These are phyloP conservation scores for Euthynnus affinis DNA, from an alignment of 2,797 vertebrate species.

Conservation along the genomic window DNA sequence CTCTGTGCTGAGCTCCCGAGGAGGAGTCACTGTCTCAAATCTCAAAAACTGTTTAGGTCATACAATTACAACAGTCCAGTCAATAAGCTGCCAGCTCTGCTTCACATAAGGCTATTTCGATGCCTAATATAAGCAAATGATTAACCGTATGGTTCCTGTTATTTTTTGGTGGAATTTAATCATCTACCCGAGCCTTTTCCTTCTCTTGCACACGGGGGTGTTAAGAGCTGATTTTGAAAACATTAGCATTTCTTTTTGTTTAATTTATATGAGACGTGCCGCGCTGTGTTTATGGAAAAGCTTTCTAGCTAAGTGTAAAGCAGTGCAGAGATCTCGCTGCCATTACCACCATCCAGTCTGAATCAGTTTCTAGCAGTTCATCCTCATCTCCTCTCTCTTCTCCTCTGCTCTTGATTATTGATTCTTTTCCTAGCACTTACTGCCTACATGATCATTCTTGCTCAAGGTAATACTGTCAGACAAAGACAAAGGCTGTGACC, in stretches of 20 bases:
- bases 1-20: constrained; percentile 24
- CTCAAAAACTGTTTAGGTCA: constrained; percentile 1
- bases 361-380: constrained; percentile 6
- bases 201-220: neutral
- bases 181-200: neutral
- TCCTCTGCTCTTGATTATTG: constrained; percentile 35
- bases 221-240: neutral
- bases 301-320: constrained; percentile 33
- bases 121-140: neutral
- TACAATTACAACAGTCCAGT: constrained; percentile 1
- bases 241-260: constrained; percentile 5
- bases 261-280: neutral
- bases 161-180: neutral
- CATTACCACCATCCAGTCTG: neutral
- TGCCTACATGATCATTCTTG: constrained; percentile 21
- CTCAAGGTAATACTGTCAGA: constrained; percentile 7
- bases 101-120: neutral
- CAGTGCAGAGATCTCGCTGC: constrained; percentile 25
- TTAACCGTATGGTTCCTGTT: neutral
- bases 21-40: constrained; percentile 11
- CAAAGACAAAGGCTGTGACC: constrained; percentile 33
- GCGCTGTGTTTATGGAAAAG: constrained; percentile 24
- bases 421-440: constrained; percentile 35
- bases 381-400: neutral
- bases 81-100: constrained; percentile 8